These are phyloP conservation scores for Popillia japonica DNA, from an alignment of 1,140 invertebrate species.

Conservation along the genomic window DNA sequence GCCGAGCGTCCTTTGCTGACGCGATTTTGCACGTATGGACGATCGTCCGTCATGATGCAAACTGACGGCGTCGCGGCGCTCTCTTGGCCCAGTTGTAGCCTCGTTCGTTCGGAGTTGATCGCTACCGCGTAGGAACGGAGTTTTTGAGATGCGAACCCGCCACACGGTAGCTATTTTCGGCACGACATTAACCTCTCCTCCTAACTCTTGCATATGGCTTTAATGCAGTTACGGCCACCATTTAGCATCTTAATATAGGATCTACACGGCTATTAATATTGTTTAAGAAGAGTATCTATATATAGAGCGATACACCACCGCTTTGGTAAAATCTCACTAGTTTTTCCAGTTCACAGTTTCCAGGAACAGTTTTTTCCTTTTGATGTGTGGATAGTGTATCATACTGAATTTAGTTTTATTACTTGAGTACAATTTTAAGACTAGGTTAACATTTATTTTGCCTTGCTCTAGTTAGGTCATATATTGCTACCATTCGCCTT, in stretches of 20 bases:
- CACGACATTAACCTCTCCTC: slow-evolving; percentile 26
- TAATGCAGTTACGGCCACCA: not conserved
- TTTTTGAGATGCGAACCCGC: not conserved
- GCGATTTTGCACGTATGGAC: slow-evolving; percentile 53
- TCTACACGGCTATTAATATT: not conserved
- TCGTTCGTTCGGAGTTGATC: slow-evolving; percentile 39
- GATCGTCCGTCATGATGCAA: slow-evolving; percentile 59
- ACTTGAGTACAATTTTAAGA: too few species aligned
- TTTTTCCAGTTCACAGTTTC: too few species aligned
- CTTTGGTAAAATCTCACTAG: too few species aligned
- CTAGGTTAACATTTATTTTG: too few species aligned
- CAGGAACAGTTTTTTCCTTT: too few species aligned
- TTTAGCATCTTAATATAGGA: slow-evolving; percentile 17
- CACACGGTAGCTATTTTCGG: not conserved
- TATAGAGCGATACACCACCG: too few species aligned
- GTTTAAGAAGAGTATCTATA: not conserved
- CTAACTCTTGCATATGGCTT: slow-evolving; percentile 3
- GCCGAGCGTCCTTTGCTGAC: slow-evolving; percentile 71
- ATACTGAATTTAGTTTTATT: too few species aligned
- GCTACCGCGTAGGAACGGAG: slow-evolving; percentile 7
- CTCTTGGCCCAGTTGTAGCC: slow-evolving; percentile 42
- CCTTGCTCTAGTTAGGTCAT: too few species aligned
- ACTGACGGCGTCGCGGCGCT: slow-evolving; percentile 49
- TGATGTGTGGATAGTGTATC: too few species aligned
- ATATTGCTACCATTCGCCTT: too few species aligned